Conservation (phyloP, 1,140 invertebrate species). For the Leptopilina boulardi region DNA sequence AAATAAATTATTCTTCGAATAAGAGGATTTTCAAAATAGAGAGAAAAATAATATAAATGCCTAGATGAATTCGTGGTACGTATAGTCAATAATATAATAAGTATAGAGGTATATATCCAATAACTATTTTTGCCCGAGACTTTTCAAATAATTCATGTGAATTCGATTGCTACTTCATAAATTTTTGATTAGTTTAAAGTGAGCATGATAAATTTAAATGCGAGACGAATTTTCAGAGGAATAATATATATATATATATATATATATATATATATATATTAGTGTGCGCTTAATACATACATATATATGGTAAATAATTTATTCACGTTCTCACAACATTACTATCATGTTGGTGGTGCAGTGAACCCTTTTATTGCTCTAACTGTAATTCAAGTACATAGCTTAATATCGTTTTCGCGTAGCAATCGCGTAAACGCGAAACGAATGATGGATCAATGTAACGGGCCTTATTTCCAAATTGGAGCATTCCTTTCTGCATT, state of each 20-base stretch:
- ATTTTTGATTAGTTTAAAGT: background rate
- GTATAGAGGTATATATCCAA: too few species aligned
- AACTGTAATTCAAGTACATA: conserved; percentile 18
- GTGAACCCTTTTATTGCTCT: conserved; percentile 27
- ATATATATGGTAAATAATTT: background rate
- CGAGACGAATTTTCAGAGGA: background rate
- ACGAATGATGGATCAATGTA: conserved; percentile 52
- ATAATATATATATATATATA: background rate
- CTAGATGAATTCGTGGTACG: too few species aligned
- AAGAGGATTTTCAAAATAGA: too few species aligned
- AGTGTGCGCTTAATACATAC: too few species aligned
- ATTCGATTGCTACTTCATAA: background rate
- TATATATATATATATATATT: too few species aligned
- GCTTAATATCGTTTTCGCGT: conserved; percentile 32
- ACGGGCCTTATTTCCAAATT: conserved; percentile 50
- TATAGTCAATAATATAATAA: too few species aligned
- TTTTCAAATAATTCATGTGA: background rate
- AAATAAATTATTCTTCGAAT: too few species aligned
- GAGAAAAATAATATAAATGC: too few species aligned
- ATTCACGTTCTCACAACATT: conserved; percentile 14
- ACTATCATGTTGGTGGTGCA: conserved; percentile 4
- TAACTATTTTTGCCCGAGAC: too few species aligned
- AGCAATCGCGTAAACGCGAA: conserved; percentile 44
- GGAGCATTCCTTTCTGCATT: conserved; percentile 49
- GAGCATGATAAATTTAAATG: background rate